These are phyloP conservation scores for Pseudococcus viburni DNA, from an alignment of 2,888 invertebrate species.

Conservation along the genomic window DNA sequence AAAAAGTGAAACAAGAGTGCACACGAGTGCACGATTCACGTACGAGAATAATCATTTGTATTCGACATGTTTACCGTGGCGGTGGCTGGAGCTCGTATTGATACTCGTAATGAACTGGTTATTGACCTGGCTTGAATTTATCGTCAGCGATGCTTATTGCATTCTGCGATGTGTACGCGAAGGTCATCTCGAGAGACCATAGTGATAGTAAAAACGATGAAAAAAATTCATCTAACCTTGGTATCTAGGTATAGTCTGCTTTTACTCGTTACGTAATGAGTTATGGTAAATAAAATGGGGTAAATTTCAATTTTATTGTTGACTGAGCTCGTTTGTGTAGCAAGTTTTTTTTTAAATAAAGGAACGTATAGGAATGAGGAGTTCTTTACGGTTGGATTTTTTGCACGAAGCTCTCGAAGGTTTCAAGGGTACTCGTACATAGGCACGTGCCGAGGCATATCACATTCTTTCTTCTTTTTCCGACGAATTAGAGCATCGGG, in stretches of 20 bases:
- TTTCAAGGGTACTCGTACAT: too few species aligned
- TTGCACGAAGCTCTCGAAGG: too few species aligned
- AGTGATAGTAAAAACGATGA: not conserved
- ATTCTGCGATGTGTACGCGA: constrained; percentile 12
- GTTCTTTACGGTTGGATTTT: too few species aligned
- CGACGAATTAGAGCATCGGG: not conserved
- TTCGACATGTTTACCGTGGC: not conserved
- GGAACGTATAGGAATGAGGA: too few species aligned
- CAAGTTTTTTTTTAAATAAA: too few species aligned
- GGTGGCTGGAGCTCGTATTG: not conserved
- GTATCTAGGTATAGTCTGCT: not conserved
- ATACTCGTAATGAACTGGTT: constrained; percentile 41
- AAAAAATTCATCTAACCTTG: constrained; percentile 1
- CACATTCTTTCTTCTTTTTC: not conserved
- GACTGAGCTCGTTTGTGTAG: too few species aligned
- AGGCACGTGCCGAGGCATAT: too few species aligned
- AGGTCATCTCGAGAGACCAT: not conserved
- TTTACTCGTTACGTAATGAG: not conserved
- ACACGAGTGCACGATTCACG: not conserved
- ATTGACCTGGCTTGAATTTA: constrained; percentile 41
- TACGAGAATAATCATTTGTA: not conserved
- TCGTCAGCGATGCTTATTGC: not conserved
- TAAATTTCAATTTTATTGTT: constrained; percentile 68
- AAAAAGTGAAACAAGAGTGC: not conserved
- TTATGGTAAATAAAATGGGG: not conserved